Evolutionary conservation across 2,113 vertebrate genomes (phyloP), one percentile per base, ranked within the genome.

Genomic region (Periophthalmodon schlosseri): DNA sequence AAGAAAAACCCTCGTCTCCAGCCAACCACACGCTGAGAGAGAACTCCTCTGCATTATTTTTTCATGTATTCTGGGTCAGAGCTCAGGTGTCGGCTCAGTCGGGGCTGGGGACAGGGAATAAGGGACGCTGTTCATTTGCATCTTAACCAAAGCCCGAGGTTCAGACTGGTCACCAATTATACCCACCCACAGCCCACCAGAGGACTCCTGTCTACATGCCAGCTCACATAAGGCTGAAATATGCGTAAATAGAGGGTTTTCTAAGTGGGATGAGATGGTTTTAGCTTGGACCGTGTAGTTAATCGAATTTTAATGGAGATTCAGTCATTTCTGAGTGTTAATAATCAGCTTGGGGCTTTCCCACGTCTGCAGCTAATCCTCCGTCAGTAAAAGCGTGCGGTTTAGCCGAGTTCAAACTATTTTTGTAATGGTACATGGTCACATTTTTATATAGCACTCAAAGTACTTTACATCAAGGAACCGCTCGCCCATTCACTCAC

Each of bases 121-220:
- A 68, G 50, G 52, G 70, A 77, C 60, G 73, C 44, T 44, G 33
- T 0, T 4, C 11, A 50, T 84, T 75, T 70, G 28, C 61, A 67
- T 57, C 23, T 34, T 65, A 52, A n/a, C 58, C 16, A 52, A 34
- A 46, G 28, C 21, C 12, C 52, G 3, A 46, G 47, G 46, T 46
- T 36, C 72, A 75, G 71, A 76, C 64, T 28, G 60, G 57, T 57
- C 58, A 5, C 56, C 14, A 60, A 77, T 79, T 74, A 83, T 52
- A 4, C 78, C 86, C 78, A 74, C 73, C 70, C 74, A 77, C 78
- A 73, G 69, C 54, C 77, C 71, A 74, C 70, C 65, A 18, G 70
- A 21, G 14, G 56, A 58, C 28, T 54, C 73, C 70, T 0, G 68
- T 88, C 86, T 78, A 87, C 79, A 85, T 70, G 54, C 83, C 81